A percentile compares a stretch with the other conserved stretches of the same genome.
These are phyloP conservation scores for Megalonaias nervosa DNA, from an alignment of 1,140 invertebrate species.

Conservation along the genomic window DNA sequence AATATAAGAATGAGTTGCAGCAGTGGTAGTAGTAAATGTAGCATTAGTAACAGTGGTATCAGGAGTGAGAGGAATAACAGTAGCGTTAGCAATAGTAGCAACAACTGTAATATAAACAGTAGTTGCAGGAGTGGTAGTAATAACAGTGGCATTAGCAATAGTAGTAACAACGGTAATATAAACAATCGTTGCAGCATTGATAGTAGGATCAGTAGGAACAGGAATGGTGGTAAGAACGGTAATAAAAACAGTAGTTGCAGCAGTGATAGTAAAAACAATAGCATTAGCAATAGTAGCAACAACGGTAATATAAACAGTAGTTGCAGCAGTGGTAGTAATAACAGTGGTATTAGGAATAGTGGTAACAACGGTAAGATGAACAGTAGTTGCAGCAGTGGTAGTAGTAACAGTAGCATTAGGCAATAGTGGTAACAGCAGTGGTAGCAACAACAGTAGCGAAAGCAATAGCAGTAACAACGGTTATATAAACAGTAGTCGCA, in stretches of 20 bases:
- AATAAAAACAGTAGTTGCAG: slow-evolving; percentile 5
- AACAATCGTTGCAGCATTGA: slow-evolving; percentile 12
- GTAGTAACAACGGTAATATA: no score
- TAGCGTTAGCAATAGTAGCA: slow-evolving; percentile 36
- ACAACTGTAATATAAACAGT: no score
- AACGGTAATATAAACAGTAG: no score
- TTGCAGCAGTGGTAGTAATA: slow-evolving; percentile 27
- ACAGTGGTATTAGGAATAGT: slow-evolving; percentile 19
- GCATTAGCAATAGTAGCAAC: slow-evolving; percentile 13
- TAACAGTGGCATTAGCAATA: no score
- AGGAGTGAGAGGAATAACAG: slow-evolving; percentile 35
- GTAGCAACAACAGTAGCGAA: no score
- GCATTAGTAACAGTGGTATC: no score
- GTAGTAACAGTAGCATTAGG: no score
- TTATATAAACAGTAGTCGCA: no score
- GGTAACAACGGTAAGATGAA: slow-evolving; percentile 4
- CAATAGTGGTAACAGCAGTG: no score
- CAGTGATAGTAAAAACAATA: not conserved
- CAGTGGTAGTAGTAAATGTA: slow-evolving; percentile 29
- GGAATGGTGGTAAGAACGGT: slow-evolving; percentile 24
- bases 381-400: slow-evolving; percentile 20
- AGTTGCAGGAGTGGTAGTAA: no score
- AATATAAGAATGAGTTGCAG: slow-evolving; percentile 22
- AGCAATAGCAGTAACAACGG: no score
- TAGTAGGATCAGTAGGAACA: slow-evolving; percentile 33